Percentiles rank a stretch among this genome's conserved stretches.
Evolutionary conservation across 2,113 vertebrate genomes (phyloP).

Genomic region (Xerus inauris): DNA sequence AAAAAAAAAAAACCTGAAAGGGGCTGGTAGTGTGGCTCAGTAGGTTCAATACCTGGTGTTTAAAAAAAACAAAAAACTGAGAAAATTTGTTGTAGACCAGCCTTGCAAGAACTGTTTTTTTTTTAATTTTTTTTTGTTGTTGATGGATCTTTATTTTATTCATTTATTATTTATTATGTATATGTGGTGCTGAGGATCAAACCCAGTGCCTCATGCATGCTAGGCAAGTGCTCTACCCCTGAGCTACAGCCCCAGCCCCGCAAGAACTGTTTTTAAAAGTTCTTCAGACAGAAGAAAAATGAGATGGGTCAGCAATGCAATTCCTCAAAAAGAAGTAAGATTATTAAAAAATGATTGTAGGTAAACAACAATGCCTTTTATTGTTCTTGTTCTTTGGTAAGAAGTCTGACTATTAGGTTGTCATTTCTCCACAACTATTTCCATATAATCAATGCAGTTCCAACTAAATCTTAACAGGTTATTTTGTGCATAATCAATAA

Average conservation of each 20-base stretch:
- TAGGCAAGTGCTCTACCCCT: too few relatives aligned
- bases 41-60: too few relatives aligned
- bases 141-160: too few relatives aligned
- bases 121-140: too few relatives aligned
- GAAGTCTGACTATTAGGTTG: not conserved
- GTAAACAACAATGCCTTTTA: not conserved
- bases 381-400: not conserved
- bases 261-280: not conserved
- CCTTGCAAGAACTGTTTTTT: not conserved
- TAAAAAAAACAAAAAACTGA: not conserved
- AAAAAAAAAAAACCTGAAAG: too few relatives aligned
- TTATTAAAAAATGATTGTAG: not conserved
- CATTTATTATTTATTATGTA: too few relatives aligned
- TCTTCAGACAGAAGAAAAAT: not conserved
- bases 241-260: too few relatives aligned
- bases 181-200: too few relatives aligned
- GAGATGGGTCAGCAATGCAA: not conserved
- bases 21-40: too few relatives aligned
- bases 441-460: not conserved
- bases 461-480: not conserved
- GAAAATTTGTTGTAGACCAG: not conserved
- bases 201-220: too few relatives aligned
- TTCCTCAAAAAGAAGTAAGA: not conserved
- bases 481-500: not conserved
- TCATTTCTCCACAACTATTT: too few relatives aligned